These are phyloP conservation scores for Squalus acanthias DNA, from an alignment of 2,797 vertebrate species.

Conservation along the genomic window DNA sequence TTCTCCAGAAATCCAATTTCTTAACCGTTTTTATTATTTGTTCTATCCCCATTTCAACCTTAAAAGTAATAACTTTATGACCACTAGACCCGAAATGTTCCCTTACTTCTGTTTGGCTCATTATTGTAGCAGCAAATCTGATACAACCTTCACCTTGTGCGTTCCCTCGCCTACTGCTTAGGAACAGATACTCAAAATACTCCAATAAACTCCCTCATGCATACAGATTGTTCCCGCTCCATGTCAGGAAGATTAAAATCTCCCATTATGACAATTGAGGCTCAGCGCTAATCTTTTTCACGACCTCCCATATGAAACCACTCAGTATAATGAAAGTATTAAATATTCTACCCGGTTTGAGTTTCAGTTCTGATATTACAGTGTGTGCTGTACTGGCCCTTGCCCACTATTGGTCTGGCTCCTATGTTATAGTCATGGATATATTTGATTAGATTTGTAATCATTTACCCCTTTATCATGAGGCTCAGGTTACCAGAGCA, in stretches of 20 bases:
- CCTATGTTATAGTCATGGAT: neutral
- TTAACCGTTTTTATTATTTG: neutral
- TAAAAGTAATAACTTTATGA: neutral
- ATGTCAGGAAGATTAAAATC: neutral
- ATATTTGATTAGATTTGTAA: neutral
- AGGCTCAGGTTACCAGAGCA: neutral
- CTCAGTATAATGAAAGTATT: neutral
- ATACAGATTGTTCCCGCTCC: neutral
- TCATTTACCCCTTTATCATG: neutral
- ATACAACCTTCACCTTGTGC: neutral
- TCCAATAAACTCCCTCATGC: neutral
- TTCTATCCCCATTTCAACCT: neutral
- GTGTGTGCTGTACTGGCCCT: neutral
- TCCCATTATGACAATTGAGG: neutral
- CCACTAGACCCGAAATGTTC: neutral
- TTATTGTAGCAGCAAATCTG: neutral
- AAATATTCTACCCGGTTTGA: neutral
- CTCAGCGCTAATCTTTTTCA: neutral
- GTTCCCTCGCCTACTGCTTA: neutral
- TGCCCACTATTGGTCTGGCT: neutral
- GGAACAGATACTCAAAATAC: neutral
- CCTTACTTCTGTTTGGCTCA: neutral
- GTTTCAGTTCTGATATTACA: neutral
- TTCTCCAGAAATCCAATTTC: neutral
- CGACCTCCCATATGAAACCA: neutral